Base-by-base conservation (phyloP, 2,797 vertebrate genomes). In the Neomorphus geoffroyi region DNA sequence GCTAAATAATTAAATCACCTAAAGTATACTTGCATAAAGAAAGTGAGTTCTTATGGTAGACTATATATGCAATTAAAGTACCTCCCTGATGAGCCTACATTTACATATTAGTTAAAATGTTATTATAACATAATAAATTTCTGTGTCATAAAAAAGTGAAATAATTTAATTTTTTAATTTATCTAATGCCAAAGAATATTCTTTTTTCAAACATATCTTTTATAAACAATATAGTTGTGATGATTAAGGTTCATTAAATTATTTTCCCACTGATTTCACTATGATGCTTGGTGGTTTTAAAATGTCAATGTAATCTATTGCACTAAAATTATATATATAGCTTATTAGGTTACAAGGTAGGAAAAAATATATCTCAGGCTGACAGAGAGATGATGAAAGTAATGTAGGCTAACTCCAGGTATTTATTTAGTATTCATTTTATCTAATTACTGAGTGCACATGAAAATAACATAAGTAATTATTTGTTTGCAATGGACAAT, bases 1-100 rank as follows among this genome's bases (percentile, higher is more conserved):
- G 64, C 88, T 88, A 80, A 90, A 93, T 94, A 95, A 96, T 97
- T 93, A 97, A 96, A 95, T 75, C 57, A 95, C 65, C 90, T 95
- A 75, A 93, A 92, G 89, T 91, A 65, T 23, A 88, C 62, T 95
- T 86, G 27, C 71, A 80, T 92, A 95, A 93, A 87, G 72, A 96
- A 81, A 88, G 66, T 90, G 86, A 92, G 41, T 96, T 92, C 67
- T 95, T 90, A 69, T 86, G 93, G 88, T 95, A 87, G 93, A 51
- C 92, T 53, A 54, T 81, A 88, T 86, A 74, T 84, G 77, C 92
- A 95, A 96, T 94, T 96, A 93, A 95, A 96, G 30, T 89, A 51
- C 62, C 75, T 96, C 80, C 73, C 96, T 92, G 58, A 80, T 94
- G 96, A 96, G 60, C 72, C 83, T 80, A 70, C 84, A 93, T 88